Percentiles rank a stretch among this genome's conserved stretches.
phyloP scores from a whole-genome alignment of 2,797 vertebrate genomes.

The Gymnocypris eckloni region DNA sequence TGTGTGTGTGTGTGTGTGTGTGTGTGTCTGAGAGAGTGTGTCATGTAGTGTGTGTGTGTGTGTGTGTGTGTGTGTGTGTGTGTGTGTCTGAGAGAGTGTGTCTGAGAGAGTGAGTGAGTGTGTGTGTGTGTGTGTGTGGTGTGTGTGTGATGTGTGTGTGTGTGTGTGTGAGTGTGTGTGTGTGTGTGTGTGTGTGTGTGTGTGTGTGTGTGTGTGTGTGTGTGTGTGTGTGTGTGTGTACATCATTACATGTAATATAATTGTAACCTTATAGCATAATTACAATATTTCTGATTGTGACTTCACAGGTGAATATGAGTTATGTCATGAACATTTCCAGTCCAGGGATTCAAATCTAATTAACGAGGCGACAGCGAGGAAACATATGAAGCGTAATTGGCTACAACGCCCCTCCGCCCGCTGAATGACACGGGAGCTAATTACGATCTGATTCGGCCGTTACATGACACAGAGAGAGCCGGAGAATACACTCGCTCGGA shows the following conservation, averaged over 20 bases:
- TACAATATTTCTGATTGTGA: not conserved
- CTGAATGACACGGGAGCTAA: slow-evolving; percentile 82
- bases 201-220: no score
- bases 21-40: no score
- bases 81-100: no score
- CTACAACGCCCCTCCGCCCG: slow-evolving; percentile 74
- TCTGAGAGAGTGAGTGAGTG: no score
- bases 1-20: no score
- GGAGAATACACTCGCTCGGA: slow-evolving; percentile 76
- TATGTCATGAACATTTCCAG: slow-evolving; percentile 48
- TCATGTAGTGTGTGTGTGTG: no score
- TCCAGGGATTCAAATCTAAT: slow-evolving; percentile 78
- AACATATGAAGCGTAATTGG: slow-evolving; percentile 73
- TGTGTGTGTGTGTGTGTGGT: no score
- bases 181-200: no score
- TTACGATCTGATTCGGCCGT: slow-evolving; percentile 85
- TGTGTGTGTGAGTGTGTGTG: no score
- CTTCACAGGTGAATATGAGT: not conserved
- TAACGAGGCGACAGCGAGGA: slow-evolving; percentile 74
- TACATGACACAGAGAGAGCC: slow-evolving; percentile 80
- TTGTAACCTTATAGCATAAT: not conserved
- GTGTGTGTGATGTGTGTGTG: no score
- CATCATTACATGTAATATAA: not conserved
- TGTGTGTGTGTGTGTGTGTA: no score
- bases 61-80: no score